A percentile compares a stretch with the other conserved stretches of the same genome.
These are phyloP conservation scores for Euphydryas editha DNA, from an alignment of 2,888 invertebrate species.

Conservation along the genomic window DNA sequence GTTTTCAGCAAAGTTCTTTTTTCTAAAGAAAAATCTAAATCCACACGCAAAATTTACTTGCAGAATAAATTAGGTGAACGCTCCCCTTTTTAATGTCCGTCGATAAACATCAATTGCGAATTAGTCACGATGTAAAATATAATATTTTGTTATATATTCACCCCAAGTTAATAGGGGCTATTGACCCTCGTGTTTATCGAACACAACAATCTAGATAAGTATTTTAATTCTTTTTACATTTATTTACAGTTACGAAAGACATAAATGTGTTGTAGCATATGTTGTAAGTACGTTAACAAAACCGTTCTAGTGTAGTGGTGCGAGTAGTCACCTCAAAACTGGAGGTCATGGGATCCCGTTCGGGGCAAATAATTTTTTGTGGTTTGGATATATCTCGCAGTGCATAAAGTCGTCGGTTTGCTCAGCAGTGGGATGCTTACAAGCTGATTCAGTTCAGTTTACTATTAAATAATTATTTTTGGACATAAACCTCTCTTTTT, in stretches of 20 bases:
- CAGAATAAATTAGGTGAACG: neutral
- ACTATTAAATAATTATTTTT: too few species aligned
- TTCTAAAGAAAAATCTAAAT: neutral
- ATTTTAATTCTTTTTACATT: neutral
- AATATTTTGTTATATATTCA: constrained; percentile 8
- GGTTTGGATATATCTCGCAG: too few species aligned
- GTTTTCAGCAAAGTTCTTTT: neutral
- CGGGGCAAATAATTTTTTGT: too few species aligned
- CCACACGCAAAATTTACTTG: neutral
- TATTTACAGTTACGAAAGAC: neutral
- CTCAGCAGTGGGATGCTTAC: too few species aligned
- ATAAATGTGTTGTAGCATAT: neutral
- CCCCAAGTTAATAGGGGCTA: constrained; percentile 10
- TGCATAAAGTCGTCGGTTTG: too few species aligned
- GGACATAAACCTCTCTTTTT: too few species aligned
- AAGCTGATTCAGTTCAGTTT: too few species aligned
- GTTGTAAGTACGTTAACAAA: too few species aligned
- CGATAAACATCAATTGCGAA: constrained; percentile 10
- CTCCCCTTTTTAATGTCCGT: constrained; percentile 7
- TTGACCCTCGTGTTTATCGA: constrained; percentile 3
- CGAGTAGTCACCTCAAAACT: too few species aligned
- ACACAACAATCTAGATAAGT: neutral
- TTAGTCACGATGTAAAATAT: constrained; percentile 16
- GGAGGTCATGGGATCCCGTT: too few species aligned
- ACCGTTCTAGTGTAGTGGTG: too few species aligned